Evolutionary conservation across 1,140 invertebrate species (phyloP), one percentile per base, ranked within the genome.

Genomic region (Cheumatopsyche charites): DNA sequence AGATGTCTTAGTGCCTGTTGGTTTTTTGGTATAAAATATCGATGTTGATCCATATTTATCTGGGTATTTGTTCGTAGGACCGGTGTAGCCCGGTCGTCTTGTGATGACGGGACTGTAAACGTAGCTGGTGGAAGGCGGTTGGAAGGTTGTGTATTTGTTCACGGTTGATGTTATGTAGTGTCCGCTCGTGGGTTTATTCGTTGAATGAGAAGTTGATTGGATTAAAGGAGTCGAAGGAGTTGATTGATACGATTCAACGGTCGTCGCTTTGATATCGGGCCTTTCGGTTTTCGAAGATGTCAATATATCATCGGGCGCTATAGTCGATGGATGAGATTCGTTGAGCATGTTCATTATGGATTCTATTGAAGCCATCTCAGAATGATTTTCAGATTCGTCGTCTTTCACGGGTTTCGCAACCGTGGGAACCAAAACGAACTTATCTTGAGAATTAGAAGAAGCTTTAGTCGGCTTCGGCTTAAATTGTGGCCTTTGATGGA

Each of bases 271-370:
- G 11, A 41, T 55, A 58, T 65, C 36, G 12, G 41, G n/a, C 25
- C 23, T 23, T 67, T 52, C 58, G 21, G 42, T 73, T 11, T 61
- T 36, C 13, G 63, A 36, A 19, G 62, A 25, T 45, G 69, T 43
- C 45, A 62, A 52, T 45, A 23, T 2, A 15, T 62, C 21, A 70
- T 70, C 61, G 25, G 58, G 25, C 12, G 71, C 26, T 13, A 73
- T 67, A n/a, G 78, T 52, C 15, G 78, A 80, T 15, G 85, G 84
- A 67, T 82, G 85, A n/a, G 84, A 86, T 17, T 88, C 86, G 75
- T 90, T 90, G 13, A 91, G 77, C 78, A 90, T 89, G 29, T 88
- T 86, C 67, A 91, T 88, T 9, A 91, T 90, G 19, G 85, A 86
- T 62, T 87, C 80, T 65, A 88, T 86, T 2, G 87, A 87, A 19